These are phyloP conservation scores for Cinclus cinclus DNA, from an alignment of 2,113 vertebrate genomes.

Conservation along the genomic window DNA sequence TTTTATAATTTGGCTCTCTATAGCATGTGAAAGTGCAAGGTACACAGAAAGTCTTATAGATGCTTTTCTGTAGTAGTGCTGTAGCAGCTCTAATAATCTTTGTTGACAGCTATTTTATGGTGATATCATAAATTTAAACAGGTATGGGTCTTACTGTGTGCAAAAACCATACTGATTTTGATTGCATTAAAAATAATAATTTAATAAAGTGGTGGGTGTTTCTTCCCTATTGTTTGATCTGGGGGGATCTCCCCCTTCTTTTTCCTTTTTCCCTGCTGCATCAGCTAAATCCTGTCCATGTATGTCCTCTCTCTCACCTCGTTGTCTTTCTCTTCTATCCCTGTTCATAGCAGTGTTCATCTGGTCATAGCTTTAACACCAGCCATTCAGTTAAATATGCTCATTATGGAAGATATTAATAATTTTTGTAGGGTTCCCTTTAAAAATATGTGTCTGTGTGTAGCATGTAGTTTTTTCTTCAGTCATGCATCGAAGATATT, in stretches of 20 bases:
- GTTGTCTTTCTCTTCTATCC: background rate
- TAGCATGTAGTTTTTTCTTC: background rate
- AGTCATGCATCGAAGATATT: background rate
- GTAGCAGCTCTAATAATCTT: background rate
- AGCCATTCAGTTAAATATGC: background rate
- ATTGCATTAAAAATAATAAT: background rate
- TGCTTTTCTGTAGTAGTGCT: background rate
- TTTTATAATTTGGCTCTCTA: background rate
- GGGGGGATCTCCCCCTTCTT: rapidly evolving
- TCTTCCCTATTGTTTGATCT: background rate
- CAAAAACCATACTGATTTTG: background rate
- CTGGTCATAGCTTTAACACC: background rate
- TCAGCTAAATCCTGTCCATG: background rate
- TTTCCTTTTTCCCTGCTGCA: background rate
- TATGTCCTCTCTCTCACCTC: background rate
- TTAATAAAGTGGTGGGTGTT: background rate
- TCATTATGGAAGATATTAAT: background rate
- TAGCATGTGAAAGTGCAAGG: background rate
- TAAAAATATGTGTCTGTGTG: background rate
- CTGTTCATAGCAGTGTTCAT: background rate
- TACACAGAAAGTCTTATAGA: background rate
- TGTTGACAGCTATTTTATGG: background rate
- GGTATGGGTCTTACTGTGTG: background rate
- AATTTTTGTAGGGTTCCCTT: background rate
- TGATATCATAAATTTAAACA: background rate